Base-by-base conservation (phyloP, 1,140 invertebrate species). In the Lanistes nyassanus region DNA sequence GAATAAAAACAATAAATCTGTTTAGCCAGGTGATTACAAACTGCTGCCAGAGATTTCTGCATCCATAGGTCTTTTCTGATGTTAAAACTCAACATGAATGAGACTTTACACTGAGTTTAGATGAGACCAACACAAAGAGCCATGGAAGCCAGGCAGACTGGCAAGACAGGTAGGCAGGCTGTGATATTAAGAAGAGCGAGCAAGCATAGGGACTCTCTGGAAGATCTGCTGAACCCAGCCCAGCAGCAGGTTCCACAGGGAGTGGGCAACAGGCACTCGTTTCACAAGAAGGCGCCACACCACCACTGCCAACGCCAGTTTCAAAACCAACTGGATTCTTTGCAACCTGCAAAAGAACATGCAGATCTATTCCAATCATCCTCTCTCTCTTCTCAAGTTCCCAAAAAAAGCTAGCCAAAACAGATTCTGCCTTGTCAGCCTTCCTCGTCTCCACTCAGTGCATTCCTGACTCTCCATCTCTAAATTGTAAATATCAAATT, bases 221-320 rank as follows among this genome's bases (percentile, higher is more conserved):
- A 84, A 81, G 60, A 82, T 72, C 26, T 76, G 79, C 51, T 76
- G 66, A 0, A 80, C 79, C 79, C 80, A 82, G 64, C 83, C 70
- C 55, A 84, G 56, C 34, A 84, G 65, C 23, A 84, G 76, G 70
- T 84, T 83, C 83, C 83, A 84, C 3, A 84, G 76, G 31, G 79
- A 80, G 67, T 80, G 79, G 55, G 81, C 81, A 2, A 84, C 70
- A 4, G 78, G 58, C 26, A 85, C 82, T 23, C 84, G 75, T 42
- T 80, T 83, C 26, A 81, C 74, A 53, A 85, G 64, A 9, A 84
- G 53, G 16, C 80, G 75, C 82, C 84, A 84, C 3, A 83, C 55
- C 9, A 82, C 64, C 37, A 82, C 77, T 9, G 75, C 60, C 0
- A 65, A 37, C 9, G 82, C 64, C 6, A 80, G 60, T 51, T 85